Evolutionary conservation across 2,113 vertebrate genomes (phyloP), one percentile per base, ranked within the genome.

Genomic region (Zosterops japonicus): DNA sequence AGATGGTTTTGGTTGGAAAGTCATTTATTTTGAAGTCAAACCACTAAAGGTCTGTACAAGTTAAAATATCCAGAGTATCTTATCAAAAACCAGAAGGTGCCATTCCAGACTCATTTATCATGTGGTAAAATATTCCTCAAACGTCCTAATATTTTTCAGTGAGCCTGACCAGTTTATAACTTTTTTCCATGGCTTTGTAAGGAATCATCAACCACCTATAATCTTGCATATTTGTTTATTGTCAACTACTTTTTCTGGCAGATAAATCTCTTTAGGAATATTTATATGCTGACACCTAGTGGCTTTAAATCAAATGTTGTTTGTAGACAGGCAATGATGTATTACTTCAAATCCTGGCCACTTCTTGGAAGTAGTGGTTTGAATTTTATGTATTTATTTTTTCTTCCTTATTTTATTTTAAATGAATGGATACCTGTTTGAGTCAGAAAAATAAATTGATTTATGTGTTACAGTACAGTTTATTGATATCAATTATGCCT

Each of bases 231-330:
- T 55, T 77, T 87, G 7, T 83, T 94, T 92, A 63, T 49, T 78
- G 33, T 2, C 39, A 93, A 23, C 17, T 49, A 35, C 6, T 41
- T 87, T 90, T 89, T 50, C 49, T 85, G 77, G 36, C 31, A 63
- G 28, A 83, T 57, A 87, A 79, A 88, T 56, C 35, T 79, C 21
- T 67, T 90, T 39, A 90, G 83, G 56, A 76, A 64, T 97, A 96
- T 84, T 97, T 97, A 87, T 16, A 86, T 83, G 86, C 87, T 97
- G 95, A 97, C 95, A 97, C 60, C 95, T 96, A 95, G 94, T 96
- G 90, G 94, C 19, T 70, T 80, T 93, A 70, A 88, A 81, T 91
- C 86, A 88, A 92, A 92, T 70, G 8, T 46, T 92, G 12, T 39
- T 81, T 67, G 20, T 31, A 46, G 44, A n/a, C 68, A 80, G 28